Percentiles rank a stretch among this genome's conserved stretches.
These are phyloP conservation scores for Pseudotriccus pelzelni DNA, from an alignment of 2,797 vertebrate species.

Conservation along the genomic window DNA sequence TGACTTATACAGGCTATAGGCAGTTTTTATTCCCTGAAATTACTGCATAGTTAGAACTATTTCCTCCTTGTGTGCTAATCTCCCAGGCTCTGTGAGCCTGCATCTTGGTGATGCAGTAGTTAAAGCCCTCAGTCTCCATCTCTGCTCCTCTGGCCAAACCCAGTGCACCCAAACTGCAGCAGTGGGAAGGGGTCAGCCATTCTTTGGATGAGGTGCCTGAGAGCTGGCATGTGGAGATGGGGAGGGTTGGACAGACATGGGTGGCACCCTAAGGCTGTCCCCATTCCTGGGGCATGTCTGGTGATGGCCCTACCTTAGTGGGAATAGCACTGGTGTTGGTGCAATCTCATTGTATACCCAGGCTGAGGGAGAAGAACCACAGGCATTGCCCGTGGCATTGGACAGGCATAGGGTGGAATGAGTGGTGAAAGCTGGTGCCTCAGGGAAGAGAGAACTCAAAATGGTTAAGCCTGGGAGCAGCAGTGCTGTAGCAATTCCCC, in stretches of 20 bases:
- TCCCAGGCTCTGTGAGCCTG: not conserved
- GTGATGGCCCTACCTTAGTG: not conserved
- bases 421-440: not conserved
- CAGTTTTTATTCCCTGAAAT: not conserved
- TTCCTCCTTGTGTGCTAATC: not conserved
- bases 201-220: not conserved
- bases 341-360: not conserved
- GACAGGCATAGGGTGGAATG: not conserved
- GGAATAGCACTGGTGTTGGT: not conserved
- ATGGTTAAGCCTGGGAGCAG: not conserved
- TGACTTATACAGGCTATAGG: not conserved
- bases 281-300: not conserved
- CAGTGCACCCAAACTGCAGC: not conserved
- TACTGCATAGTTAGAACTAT: not conserved
- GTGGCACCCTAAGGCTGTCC: not conserved
- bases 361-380: not conserved
- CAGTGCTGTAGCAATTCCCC: not conserved
- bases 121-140: not conserved
- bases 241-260: not conserved
- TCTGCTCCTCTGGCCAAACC: not conserved
- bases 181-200: fast-evolving
- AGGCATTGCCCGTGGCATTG: fast-evolving
- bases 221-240: fast-evolving
- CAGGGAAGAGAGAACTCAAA: not conserved
- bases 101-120: not conserved